Percentiles rank a stretch among this genome's conserved stretches.
phyloP scores from a whole-genome alignment of 2,113 vertebrate genomes.

The Panthera uncia region DNA sequence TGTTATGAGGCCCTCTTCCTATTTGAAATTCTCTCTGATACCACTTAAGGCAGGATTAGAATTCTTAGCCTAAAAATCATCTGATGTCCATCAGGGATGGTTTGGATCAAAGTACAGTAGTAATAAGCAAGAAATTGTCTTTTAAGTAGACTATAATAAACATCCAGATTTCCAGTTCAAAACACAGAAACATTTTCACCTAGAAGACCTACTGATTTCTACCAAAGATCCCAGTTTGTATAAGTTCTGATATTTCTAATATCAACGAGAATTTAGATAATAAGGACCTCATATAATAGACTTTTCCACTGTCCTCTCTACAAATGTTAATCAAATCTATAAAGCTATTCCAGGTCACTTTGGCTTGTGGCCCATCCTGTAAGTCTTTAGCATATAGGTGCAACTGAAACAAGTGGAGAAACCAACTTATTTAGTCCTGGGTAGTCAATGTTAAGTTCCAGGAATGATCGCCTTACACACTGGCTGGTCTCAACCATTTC shows the following conservation, averaged over 20 bases:
- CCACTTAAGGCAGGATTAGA: not conserved
- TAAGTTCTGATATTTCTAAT: not conserved
- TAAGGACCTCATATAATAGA: not conserved
- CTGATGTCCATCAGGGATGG: not conserved
- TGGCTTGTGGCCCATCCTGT: not conserved
- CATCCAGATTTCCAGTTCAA: not conserved
- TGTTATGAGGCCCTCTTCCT: not conserved
- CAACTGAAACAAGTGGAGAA: not conserved
- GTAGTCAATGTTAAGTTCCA: not conserved
- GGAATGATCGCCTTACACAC: not conserved
- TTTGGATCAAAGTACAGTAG: not conserved
- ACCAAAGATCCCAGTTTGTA: not conserved
- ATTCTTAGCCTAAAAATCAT: not conserved
- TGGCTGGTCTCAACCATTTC: not conserved
- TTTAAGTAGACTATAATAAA: not conserved
- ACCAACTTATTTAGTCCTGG: not conserved
- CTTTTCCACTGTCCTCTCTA: not conserved
- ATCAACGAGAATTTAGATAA: not conserved
- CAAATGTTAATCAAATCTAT: not conserved
- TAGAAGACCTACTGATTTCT: not conserved
- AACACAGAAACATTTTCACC: not conserved
- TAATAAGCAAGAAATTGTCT: not conserved
- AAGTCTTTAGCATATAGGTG: not conserved
- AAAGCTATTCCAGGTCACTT: not conserved
- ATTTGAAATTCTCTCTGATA: not conserved